Evolutionary conservation across 2,888 invertebrate genomes (phyloP).

Genomic region (Lampropteryx suffumata): DNA sequence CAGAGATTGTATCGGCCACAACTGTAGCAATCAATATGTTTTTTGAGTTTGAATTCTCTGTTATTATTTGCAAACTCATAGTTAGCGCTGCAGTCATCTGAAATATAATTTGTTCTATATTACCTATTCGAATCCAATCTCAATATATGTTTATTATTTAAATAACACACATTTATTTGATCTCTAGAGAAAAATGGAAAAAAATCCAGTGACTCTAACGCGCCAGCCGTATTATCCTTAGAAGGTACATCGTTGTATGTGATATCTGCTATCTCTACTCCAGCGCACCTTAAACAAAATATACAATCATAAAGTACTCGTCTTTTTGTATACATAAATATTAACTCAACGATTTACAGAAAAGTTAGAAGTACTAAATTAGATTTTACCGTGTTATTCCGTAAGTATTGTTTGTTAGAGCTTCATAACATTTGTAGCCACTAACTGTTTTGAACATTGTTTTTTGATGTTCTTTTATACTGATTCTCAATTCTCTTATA

Average conservation of each 20-base stretch:
- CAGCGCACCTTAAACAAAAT: slow-evolving; percentile 40
- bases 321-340: too few relatives aligned
- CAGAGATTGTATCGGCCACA: not conserved
- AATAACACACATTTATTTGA: slow-evolving; percentile 42
- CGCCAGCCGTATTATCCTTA: slow-evolving; percentile 29
- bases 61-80: slow-evolving; percentile 49
- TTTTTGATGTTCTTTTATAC: slow-evolving; percentile 15
- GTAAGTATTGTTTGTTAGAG: slow-evolving; percentile 13
- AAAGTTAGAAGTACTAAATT: too few relatives aligned
- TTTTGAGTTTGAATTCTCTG: slow-evolving; percentile 40
- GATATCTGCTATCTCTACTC: slow-evolving; percentile 43
- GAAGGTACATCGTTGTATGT: slow-evolving; percentile 38
- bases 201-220: slow-evolving; percentile 38
- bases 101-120: slow-evolving; percentile 28
- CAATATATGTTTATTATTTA: not conserved
- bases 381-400: slow-evolving; percentile 27
- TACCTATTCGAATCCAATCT: too few relatives aligned
- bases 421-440: slow-evolving; percentile 12
- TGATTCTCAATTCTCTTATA: slow-evolving; percentile 25
- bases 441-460: not conserved
- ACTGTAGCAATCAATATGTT: slow-evolving; percentile 23
- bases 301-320: not conserved
- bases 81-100: slow-evolving; percentile 45
- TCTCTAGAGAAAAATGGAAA: slow-evolving; percentile 41
- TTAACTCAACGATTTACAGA: too few relatives aligned